Percentiles rank a stretch among this genome's conserved stretches.
phyloP scores from a whole-genome alignment of 2,113 vertebrate genomes.

The Rutilus rutilus region DNA sequence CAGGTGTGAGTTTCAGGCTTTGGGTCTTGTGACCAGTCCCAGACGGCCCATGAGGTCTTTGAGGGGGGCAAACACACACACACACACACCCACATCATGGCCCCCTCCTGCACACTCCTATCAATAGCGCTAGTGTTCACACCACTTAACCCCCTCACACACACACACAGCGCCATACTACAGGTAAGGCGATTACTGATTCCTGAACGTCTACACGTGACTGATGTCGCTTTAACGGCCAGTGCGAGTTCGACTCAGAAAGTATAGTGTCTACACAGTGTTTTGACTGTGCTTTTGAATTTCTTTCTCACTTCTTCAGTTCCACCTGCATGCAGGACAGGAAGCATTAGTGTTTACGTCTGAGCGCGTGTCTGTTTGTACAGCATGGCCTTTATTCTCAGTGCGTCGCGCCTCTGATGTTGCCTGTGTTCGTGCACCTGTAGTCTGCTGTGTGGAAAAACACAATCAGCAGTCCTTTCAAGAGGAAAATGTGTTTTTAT shows the following conservation, averaged over 20 bases:
- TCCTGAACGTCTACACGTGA: conserved; percentile 32
- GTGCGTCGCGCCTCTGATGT: conserved; percentile 47
- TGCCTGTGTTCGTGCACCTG: conserved; percentile 58
- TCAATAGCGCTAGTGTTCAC: conserved; percentile 62
- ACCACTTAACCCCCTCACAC: conserved; percentile 57
- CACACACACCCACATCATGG: conserved; percentile 37
- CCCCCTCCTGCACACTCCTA: conserved; percentile 52
- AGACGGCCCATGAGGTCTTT: conserved; percentile 48
- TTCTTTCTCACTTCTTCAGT: conserved; percentile 67
- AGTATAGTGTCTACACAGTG: conserved; percentile 49
- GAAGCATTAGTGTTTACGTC: conserved; percentile 66
- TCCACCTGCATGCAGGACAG: conserved; percentile 79
- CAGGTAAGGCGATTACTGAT: conserved; percentile 57
- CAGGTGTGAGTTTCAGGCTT: conserved; percentile 63
- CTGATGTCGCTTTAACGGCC: conserved; percentile 17
- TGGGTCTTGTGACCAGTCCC: conserved; percentile 59
- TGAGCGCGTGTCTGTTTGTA: conserved; percentile 68
- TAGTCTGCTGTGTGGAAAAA: conserved; percentile 54
- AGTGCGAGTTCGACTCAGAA: neutral
- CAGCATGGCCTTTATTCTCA: conserved; percentile 78
- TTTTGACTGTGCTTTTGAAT: conserved; percentile 75
- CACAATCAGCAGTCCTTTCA: conserved; percentile 63
- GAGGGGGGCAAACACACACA: conserved; percentile 38
- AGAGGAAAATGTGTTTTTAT: conserved; percentile 30
- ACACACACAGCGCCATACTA: conserved; percentile 59